Conservation (phyloP, 2,888 invertebrate genomes). For the Caenorhabditis imperialis region DNA sequence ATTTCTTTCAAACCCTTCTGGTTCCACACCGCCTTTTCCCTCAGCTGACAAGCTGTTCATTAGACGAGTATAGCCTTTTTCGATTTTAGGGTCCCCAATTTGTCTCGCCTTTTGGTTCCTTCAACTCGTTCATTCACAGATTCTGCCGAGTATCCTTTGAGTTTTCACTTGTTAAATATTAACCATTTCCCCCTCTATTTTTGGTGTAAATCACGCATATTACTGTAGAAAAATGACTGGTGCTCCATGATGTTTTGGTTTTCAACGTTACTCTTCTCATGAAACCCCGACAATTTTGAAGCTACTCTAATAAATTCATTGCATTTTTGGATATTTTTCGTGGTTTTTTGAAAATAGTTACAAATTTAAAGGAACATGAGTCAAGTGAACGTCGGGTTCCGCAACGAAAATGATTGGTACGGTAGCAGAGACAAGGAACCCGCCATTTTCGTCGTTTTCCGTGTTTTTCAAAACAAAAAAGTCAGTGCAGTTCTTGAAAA, state of each 20-base stretch:
- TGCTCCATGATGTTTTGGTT: constrained; percentile 3
- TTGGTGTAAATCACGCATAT: constrained; percentile 18
- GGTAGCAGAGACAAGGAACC: no score
- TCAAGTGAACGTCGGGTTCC: no score
- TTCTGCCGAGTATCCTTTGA: constrained; percentile 22
- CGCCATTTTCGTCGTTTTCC: no score
- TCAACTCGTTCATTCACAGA: constrained; percentile 9
- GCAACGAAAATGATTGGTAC: no score
- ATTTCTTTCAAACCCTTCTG: constrained; percentile 12
- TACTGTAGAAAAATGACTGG: constrained; percentile 25
- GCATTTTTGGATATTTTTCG: no score
- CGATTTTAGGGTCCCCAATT: background rate
- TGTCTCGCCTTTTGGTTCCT: background rate
- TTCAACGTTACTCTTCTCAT: no score
- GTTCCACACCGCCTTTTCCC: background rate
- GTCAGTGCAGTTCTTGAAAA: background rate
- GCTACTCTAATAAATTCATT: no score
- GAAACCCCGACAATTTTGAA: no score
- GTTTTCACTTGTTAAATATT: constrained; percentile 23
- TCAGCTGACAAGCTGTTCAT: constrained; percentile 3
- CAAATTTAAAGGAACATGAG: no score
- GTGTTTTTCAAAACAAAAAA: background rate
- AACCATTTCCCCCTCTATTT: background rate
- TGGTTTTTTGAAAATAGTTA: no score
- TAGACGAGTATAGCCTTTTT: constrained; percentile 7